Base-by-base conservation (phyloP, 2,888 invertebrate species). In the Luperina testacea region DNA sequence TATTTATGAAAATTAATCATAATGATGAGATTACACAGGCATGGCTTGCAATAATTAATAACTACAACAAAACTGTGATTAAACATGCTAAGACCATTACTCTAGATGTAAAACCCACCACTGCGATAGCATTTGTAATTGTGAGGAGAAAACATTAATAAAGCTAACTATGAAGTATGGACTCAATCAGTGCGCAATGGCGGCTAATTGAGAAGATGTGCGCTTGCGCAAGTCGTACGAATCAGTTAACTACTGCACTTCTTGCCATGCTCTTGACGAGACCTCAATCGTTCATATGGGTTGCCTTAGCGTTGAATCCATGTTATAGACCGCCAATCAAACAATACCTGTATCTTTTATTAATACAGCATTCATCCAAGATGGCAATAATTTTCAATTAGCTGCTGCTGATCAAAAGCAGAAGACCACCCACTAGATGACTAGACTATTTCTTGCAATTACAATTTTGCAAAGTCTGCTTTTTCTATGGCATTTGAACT, bases 141-240 rank as follows among this genome's bases (percentile, higher is more conserved):
- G 71, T 86, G 68, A 67, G 63, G 61, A 68, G 80, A 85, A 80
- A 81, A 82, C 84, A 87, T 88, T 86, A 82, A 88, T 88, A 86
- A 86, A 81, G 72, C 63, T 81, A 84, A 88, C 78, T 81, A 87
- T 80, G 80, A 88, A 82, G 82, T 80, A 87, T 84, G 78, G 80
- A 79, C 88, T 90, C 90, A 92, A 93, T 92, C 91, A 91, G 90
- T 84, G 90, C 87, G 89, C 90, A 85, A 89, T 91, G 85, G 87
- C 78, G 82, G 80, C 89, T 91, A 91, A 93, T 92, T 91, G 91
- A 89, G 65, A 84, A 90, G 88, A 88, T 88, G 89, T 84, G 83
- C 78, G 81, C 79, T 86, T 88, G 88, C 87, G 87, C 89, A 88
- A 88, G 67, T 68, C 70, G 68, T 70, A 81, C 67, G 69, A 83